These are phyloP conservation scores for Coelopa pilipes DNA, from an alignment of 2,888 invertebrate genomes.

Conservation along the genomic window DNA sequence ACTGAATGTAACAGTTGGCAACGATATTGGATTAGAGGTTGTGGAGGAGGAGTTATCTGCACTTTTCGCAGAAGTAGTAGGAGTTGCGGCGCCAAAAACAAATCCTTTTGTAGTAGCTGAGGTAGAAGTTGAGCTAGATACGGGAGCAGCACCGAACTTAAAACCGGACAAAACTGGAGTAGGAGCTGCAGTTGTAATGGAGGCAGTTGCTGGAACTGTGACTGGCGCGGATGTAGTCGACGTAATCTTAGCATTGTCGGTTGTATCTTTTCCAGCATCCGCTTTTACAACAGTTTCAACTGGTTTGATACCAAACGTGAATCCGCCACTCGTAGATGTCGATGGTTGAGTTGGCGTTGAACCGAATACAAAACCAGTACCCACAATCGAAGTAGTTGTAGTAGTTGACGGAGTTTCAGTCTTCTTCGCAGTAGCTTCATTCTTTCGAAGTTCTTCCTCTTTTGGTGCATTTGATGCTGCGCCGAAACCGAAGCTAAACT, in stretches of 20 bases:
- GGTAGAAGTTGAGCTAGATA: conserved; percentile 23
- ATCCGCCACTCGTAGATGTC: conserved; percentile 27
- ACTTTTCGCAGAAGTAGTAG: conserved; percentile 24
- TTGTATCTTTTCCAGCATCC: conserved; percentile 1
- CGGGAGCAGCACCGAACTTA: conserved; percentile 44
- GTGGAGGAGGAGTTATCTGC: conserved; percentile 1
- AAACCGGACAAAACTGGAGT: conserved; percentile 40
- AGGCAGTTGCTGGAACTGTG: conserved; percentile 5
- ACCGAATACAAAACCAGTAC: conserved; percentile 42
- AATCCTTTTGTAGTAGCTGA: conserved; percentile 41
- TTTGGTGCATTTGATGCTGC: conserved; percentile 43
- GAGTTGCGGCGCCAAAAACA: conserved; percentile 41
- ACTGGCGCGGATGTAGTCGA: conserved; percentile 33
- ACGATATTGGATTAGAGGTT: no score
- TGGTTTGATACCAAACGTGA: conserved; percentile 46
- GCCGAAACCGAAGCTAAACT: conserved; percentile 63
- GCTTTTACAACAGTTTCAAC: conserved; percentile 18
- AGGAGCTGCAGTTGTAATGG: not conserved
- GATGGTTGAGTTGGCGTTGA: not conserved
- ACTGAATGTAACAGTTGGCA: conserved; percentile 47
- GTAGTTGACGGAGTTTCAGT: conserved; percentile 34
- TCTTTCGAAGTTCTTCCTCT: conserved; percentile 46
- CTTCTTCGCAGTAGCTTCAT: conserved; percentile 28
- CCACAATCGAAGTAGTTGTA: not conserved
- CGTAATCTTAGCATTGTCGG: conserved; percentile 28